Base-by-base conservation (phyloP, 2,888 invertebrate species). In the Laothoe populi region DNA sequence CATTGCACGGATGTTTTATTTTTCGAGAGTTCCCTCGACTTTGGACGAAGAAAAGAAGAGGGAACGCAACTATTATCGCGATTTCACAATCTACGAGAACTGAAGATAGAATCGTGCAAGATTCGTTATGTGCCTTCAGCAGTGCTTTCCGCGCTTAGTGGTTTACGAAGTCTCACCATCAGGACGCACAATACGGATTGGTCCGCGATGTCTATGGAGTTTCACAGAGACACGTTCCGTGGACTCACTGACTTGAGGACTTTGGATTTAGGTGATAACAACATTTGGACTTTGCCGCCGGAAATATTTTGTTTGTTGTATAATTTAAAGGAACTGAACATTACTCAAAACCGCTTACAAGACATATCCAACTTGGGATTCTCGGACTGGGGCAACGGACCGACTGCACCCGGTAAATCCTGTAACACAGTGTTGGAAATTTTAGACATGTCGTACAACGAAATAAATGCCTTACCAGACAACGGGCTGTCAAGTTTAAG, bases 161-260 rank as follows among this genome's bases (percentile, higher is more conserved):
- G 95, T 74, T 87, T 97, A 26, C 92, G 95, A 59, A 94, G 93
- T 67, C 87, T 97, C 60, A 94, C 95, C 35, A 87, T 97, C 70
- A 94, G 96, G 57, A 96, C 96, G 19, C 96, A 95, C 81, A 96
- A 96, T 81, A 95, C 95, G 31, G 96, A 96, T 78, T 96, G 96
- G 96, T 95, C 96, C 13, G 95, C 96, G 21, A 95, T 96, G 95
- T 95, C 95, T 24, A 93, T 96, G 88, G 96, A 96, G 73, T 93
- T 96, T 66, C 95, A 95, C 75, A 92, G 95, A 46, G 96, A 96
- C 76, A 95, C 96, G 64, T 95, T 97, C 66, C 92, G 95, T 66
- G 95, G 96, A 10, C 90, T 96, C 61, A 94, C 94, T 23, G 95
- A 95, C 77, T 88, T 96, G 46, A 93, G 95, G 72, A 93, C 89